Evolutionary conservation across 2,888 invertebrate genomes (phyloP).

Genomic region (Drosophila atripex): DNA sequence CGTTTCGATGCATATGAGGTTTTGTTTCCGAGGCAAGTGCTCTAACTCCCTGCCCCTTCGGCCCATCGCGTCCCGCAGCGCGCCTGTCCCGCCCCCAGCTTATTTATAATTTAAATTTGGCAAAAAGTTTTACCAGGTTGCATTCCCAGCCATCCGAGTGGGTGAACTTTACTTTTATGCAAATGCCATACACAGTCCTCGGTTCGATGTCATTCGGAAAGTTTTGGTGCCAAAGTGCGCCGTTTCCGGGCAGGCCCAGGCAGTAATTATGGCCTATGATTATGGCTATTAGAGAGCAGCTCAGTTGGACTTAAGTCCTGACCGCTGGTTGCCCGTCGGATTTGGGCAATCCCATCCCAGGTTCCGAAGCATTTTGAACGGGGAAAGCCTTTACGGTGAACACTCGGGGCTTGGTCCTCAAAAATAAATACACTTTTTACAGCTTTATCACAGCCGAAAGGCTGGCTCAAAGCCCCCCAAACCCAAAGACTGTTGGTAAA

Average conservation of each 20-base stretch:
- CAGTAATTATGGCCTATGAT: conserved; percentile 77
- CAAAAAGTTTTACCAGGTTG: conserved; percentile 75
- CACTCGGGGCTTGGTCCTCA: conserved; percentile 40
- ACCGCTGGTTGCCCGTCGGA: conserved; percentile 20
- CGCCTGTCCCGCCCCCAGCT: conserved; percentile 45
- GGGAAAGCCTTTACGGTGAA: background rate
- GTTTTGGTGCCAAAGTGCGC: conserved; percentile 60
- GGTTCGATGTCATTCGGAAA: conserved; percentile 73
- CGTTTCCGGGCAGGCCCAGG: conserved; percentile 42
- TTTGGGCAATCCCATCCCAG: background rate
- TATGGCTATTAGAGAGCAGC: conserved; percentile 72
- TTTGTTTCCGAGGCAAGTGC: conserved; percentile 66
- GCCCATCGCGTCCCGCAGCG: background rate
- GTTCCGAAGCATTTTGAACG: conserved; percentile 15
- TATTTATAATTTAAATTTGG: conserved; percentile 79
- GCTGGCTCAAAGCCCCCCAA: conserved; percentile 32
- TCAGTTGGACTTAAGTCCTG: conserved; percentile 22
- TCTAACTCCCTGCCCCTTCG: conserved; percentile 1
- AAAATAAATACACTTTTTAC: conserved; percentile 75
- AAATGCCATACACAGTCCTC: conserved; percentile 60
- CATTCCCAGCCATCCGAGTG: conserved; percentile 75
- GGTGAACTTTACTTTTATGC: conserved; percentile 79
- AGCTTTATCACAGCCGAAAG: conserved; percentile 63
- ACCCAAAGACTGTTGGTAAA: conserved; percentile 60
- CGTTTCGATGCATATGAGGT: conserved; percentile 80